These are phyloP conservation scores for Pelodytes ibericus DNA, from an alignment of 2,797 vertebrate species.

Conservation along the genomic window DNA sequence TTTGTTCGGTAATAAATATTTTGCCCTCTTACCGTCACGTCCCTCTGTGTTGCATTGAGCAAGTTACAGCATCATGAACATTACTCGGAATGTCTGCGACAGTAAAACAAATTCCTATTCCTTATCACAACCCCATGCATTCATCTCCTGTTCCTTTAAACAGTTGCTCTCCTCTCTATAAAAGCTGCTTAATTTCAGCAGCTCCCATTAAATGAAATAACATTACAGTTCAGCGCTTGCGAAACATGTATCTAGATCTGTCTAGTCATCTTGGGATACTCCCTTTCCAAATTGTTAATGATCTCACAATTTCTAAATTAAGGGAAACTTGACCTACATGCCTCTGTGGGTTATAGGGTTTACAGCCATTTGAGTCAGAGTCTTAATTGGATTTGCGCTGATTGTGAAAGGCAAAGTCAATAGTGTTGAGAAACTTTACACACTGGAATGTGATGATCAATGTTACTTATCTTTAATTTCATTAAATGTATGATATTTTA, in stretches of 20 bases:
- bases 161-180: no score
- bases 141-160: not conserved
- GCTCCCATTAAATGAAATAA: slow-evolving; percentile 20
- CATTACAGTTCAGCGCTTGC: not conserved
- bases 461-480: no score
- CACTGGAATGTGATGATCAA: no score
- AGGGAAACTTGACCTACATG: slow-evolving; percentile 7
- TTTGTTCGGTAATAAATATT: no score
- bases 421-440: no score
- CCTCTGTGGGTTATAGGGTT: not conserved
- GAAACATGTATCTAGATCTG: slow-evolving; percentile 26
- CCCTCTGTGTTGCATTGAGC: no score
- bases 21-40: no score
- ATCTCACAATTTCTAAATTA: slow-evolving; percentile 22
- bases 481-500: no score
- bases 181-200: slow-evolving; percentile 7
- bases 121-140: no score
- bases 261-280: slow-evolving; percentile 48
- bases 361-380: not conserved
- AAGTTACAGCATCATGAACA: no score
- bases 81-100: no score
- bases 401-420: not conserved
- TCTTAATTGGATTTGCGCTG: not conserved
- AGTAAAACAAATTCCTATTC: no score
- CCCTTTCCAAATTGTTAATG: slow-evolving; percentile 27